Evolutionary conservation across 1,140 invertebrate species (phyloP), one percentile per base, ranked within the genome.

Genomic region (Drosophila azteca): DNA sequence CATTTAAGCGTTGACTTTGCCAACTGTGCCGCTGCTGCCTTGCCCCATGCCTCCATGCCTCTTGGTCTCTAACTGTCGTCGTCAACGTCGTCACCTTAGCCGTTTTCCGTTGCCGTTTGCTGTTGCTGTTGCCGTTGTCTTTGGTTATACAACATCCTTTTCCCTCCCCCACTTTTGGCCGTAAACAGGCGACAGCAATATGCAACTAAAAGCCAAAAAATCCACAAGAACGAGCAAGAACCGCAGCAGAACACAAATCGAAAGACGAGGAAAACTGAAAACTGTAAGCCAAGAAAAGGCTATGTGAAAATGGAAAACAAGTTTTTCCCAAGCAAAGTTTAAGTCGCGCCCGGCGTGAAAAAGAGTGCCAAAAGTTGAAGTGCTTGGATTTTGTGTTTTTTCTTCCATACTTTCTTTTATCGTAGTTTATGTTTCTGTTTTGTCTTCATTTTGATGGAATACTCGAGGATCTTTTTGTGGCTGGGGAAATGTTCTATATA

Each of bases 141-240:
- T 39, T 39, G 50, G 50, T 49, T 68, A 49, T 49, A 57, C 67
- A 59, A 57, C 46, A 1, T 9, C 29, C 17, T 31, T 13, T 35
- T 39, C 35, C 3, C 11, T 11, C 11, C 49, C 49, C 53, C 55
- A 51, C 57, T 59, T 68, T 80, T 84, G 81, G 67, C 81, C 76
- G 29, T 31, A 45, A 63, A 49, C 74, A 26, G 76, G 58, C 57
- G 41, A 45, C 44, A 61, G 65, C 48, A 57, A 39, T 53, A 76
- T 78, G 69, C 74, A 78, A 61, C 74, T 78, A 65, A 72, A 78
- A 79, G 57, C 80, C 63, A 61, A 70, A 80, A 85, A 52, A 87
- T 74, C 39, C 49, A 29, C 41, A 48, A 67, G 63, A 73, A 66
- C 22, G 50, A 55, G 69, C 58, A 57, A n/a, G n/a, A n/a, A 57